Evolutionary conservation across 2,888 invertebrate species (phyloP), one percentile per base, ranked within the genome.

Genomic region (Dryocosmus kuriphilus): DNA sequence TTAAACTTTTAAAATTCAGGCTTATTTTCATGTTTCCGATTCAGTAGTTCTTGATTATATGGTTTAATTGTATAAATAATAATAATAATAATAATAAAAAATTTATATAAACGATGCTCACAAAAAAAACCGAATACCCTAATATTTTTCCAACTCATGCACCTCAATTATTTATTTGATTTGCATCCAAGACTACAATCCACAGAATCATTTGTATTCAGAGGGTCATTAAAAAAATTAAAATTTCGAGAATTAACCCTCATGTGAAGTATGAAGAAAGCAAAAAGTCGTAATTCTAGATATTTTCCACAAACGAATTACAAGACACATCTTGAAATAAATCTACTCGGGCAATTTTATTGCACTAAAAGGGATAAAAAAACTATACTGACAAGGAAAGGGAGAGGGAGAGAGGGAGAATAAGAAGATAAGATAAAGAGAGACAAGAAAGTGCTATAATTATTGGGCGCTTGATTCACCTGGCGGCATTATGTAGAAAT

Each of bases 381-480:
- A 62, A 62, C 19, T 4, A 35, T 35, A 65, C 24, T 41, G 57
- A 38, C 38, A 14, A 6, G 6, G 8, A 22, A 41, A 65, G 14
- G 6, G 8, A 22, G 24, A 65, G 63, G 38, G 35, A 16, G n/a
- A 35, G 63, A 63, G 35, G 35, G 22, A 32, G 22, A 38, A 38
- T 11, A 24, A 38, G 35, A 35, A 0, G 22, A 22, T 35, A n/a
- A 63, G 11, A 11, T 35, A n/a, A 24, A 41, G 38, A 35, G 30
- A n/a, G 30, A 30, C 8, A 46, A 35, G 77, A 61, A 62, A 67
- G 60, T 62, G 75, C 55, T 62, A 81, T 77, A 86, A 86, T 85
- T 86, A 84, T 83, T 79, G 79, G 65, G 82, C 79, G 83, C 84
- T 79, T 83, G 81, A 82, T 81, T 81, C 83, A 80, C 82, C 82